phyloP scores from a whole-genome alignment of 1,140 invertebrate genomes.

The Euglossa dilemma region DNA sequence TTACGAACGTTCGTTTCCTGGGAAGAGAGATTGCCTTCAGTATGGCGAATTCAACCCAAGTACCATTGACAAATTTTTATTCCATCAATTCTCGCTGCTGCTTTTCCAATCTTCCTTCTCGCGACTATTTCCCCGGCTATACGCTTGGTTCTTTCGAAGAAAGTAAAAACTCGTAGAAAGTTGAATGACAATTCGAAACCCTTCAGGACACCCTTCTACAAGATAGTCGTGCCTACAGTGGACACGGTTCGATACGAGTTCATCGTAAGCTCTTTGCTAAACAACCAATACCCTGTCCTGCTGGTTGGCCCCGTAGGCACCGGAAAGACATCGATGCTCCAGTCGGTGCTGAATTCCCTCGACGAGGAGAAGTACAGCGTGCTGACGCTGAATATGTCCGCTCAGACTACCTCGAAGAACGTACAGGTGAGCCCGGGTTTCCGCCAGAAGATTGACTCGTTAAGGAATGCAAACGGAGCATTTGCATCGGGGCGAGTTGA shows the following conservation, averaged over 20 bases:
- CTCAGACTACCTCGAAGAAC: slow-evolving; percentile 90
- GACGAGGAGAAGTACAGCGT: slow-evolving; percentile 86
- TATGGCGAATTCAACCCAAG: slow-evolving; percentile 88
- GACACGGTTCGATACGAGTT: slow-evolving; percentile 92
- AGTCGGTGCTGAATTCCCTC: slow-evolving; percentile 86
- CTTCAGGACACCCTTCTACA: slow-evolving; percentile 89
- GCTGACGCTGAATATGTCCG: slow-evolving; percentile 92
- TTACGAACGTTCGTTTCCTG: slow-evolving; percentile 88
- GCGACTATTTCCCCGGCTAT: no score
- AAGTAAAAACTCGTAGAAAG: neutral
- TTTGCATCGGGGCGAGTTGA: slow-evolving; percentile 8
- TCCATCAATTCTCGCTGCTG: neutral
- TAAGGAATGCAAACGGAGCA: slow-evolving; percentile 17
- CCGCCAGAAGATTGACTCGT: neutral
- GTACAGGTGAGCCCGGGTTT: slow-evolving; percentile 80
- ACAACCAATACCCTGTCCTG: slow-evolving; percentile 86
- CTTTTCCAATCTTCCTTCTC: no score
- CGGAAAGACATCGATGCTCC: slow-evolving; percentile 90
- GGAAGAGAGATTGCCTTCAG: slow-evolving; percentile 88
- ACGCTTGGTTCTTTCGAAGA: neutral
- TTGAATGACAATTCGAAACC: neutral
- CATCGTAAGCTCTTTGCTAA: slow-evolving; percentile 86
- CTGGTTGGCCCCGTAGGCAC: slow-evolving; percentile 91
- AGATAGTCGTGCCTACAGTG: slow-evolving; percentile 91
- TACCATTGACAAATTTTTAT: slow-evolving; percentile 66